Percentiles rank a stretch among this genome's conserved stretches.
These are phyloP conservation scores for Zaprionus tsacasi DNA, from an alignment of 1,140 invertebrate genomes.

Conservation along the genomic window DNA sequence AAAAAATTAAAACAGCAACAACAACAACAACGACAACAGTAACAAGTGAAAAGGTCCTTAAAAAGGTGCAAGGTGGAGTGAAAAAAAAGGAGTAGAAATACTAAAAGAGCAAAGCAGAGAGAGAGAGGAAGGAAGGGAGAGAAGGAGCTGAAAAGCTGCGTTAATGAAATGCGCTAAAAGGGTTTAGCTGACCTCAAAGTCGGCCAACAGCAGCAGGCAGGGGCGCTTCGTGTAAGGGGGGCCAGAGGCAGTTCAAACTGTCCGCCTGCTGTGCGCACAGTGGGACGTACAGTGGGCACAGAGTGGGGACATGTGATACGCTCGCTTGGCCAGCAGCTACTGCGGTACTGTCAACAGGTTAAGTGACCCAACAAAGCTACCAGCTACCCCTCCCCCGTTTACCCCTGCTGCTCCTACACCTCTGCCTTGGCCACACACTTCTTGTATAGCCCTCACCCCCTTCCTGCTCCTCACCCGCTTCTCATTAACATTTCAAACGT, in stretches of 20 bases:
- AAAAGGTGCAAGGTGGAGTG: slow-evolving; percentile 46
- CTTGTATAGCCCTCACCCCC: no score
- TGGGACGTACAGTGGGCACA: no score
- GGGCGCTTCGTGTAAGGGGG: neutral
- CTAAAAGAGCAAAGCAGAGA: slow-evolving; percentile 2
- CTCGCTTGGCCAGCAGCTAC: slow-evolving; percentile 31
- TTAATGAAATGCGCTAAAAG: slow-evolving; percentile 78
- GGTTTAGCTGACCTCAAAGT: slow-evolving; percentile 65
- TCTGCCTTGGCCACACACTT: neutral
- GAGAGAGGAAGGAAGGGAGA: neutral
- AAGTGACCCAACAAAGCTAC: slow-evolving; percentile 24
- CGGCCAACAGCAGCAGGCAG: neutral
- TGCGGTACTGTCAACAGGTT: slow-evolving; percentile 68
- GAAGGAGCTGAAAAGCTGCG: slow-evolving; percentile 22
- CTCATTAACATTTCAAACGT: slow-evolving; percentile 67
- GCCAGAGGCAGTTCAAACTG: no score
- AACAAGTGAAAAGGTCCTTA: slow-evolving; percentile 22
- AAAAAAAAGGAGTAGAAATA: slow-evolving; percentile 8
- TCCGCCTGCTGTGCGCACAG: neutral
- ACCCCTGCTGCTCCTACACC: slow-evolving; percentile 8
- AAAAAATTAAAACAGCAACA: slow-evolving; percentile 61
- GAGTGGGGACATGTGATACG: slow-evolving; percentile 59
- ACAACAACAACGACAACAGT: slow-evolving; percentile 1
- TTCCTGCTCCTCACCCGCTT: neutral
- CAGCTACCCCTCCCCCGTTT: neutral